Base-by-base conservation (phyloP, 2,797 vertebrate species). In the Melopsittacus undulatus region DNA sequence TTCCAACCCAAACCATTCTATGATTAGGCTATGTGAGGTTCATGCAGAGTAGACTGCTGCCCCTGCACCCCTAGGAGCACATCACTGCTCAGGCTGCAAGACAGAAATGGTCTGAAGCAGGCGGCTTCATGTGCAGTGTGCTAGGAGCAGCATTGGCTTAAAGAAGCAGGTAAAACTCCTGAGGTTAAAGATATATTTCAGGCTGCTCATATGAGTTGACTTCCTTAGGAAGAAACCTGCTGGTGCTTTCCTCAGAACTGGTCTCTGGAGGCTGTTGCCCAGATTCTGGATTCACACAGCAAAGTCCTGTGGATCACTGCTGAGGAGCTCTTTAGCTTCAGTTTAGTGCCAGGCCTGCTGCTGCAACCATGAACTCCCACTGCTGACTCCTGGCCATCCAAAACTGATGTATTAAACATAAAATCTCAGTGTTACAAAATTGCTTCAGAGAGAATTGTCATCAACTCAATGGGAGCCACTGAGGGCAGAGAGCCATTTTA, bases 51-150 rank as follows among this genome's bases (percentile, higher is more conserved):
- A 54, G 30, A 27, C 12, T 24, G 32, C 18, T 40, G 66, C 3
- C 7, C 36, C 27, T 51, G 24, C 18, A 27, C 2, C 32, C 34
- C 18, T 14, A 17, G 11, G 32, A 72, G 21, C 10, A 16, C 49
- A n/a, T 23, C 6, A 3, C 34, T 76, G 51, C 18, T 21, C 49
- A 45, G 34, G 54, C 10, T 63, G 27, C 27, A 8, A 15, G 38
- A 32, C 0, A 66, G 32, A 24, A 26, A 27, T 0, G 1, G 5
- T 73, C 8, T 7, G 3, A 63, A 45, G 40, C 16, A 42, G 7
- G 5, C 1, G 7, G 26, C 29, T 8, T 72, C 46, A 45, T 5
- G 1, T 10, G 8, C 34, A 40, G 6, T 9, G 11, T 10, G 45
- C 69, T 51, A 10, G 56, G 43, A 74, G 27, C 16, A 66, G 42